Evolutionary conservation across 2,797 vertebrate genomes (phyloP).

Genomic region (Hozukius guyotensis): DNA sequence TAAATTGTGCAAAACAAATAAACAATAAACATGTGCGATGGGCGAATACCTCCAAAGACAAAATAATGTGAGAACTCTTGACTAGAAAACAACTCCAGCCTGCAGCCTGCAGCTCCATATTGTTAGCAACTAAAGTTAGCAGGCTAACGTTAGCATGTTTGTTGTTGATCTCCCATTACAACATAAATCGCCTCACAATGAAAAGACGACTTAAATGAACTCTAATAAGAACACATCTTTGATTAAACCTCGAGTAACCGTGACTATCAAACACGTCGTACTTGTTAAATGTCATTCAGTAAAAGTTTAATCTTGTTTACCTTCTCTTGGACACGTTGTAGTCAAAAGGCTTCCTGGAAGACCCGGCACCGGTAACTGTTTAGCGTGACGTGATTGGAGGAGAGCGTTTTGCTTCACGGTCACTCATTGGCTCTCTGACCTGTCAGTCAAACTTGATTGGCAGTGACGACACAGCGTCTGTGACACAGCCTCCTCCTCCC

Average conservation of each 20-base stretch:
- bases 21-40: too few relatives aligned
- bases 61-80: background rate
- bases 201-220: background rate
- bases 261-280: fast-evolving
- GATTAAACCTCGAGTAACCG: fast-evolving
- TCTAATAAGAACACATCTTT: too few relatives aligned
- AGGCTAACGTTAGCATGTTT: conserved; percentile 66
- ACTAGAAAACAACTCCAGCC: background rate
- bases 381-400: conserved; percentile 55
- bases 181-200: background rate
- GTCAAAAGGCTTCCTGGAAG: background rate
- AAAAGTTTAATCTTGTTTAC: conserved; percentile 62
- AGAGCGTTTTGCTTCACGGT: fast-evolving
- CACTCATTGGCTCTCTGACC: conserved; percentile 50
- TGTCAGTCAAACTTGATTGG: conserved; percentile 24
- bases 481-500: conserved; percentile 4
- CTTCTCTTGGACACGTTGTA: conserved; percentile 54
- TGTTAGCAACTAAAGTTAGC: conserved; percentile 29
- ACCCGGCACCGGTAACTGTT: conserved; percentile 6
- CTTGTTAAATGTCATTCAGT: fast-evolving
- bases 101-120: background rate
- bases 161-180: conserved; percentile 35
- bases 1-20: too few relatives aligned
- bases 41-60: background rate
- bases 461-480: conserved; percentile 2